These are phyloP conservation scores for Onychorhynchus coronatus DNA, from an alignment of 2,113 vertebrate species.

Conservation along the genomic window DNA sequence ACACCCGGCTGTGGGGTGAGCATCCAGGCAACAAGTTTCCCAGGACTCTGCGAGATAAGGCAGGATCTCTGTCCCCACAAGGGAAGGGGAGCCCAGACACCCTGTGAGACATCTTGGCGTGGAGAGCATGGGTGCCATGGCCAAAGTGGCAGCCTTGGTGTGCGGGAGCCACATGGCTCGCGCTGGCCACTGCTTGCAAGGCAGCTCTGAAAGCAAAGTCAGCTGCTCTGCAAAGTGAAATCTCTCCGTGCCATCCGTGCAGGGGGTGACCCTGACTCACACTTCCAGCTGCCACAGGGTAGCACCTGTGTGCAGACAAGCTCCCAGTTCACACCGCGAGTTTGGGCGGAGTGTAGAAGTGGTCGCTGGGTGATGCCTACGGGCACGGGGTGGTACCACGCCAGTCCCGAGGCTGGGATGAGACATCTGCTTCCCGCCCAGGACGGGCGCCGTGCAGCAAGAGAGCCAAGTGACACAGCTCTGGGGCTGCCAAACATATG, in stretches of 20 bases:
- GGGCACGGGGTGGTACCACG: rapidly evolving
- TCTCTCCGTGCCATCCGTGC: rapidly evolving
- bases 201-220: not conserved
- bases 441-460: rapidly evolving
- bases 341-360: rapidly evolving
- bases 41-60: not conserved
- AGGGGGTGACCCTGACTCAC: not conserved
- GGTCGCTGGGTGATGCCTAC: rapidly evolving
- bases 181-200: not conserved
- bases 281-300: rapidly evolving
- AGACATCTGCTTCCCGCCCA: not conserved
- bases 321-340: not conserved
- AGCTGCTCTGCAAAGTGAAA: not conserved
- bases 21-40: not conserved
- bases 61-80: rapidly evolving
- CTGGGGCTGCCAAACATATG: not conserved
- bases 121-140: rapidly evolving
- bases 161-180: not conserved
- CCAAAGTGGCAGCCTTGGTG: not conserved
- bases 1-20: not conserved
- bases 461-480: not conserved
- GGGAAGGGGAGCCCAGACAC: not conserved
- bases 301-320: not conserved
- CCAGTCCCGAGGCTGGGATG: not conserved
- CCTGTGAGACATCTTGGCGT: rapidly evolving